Conservation (phyloP, 2,888 invertebrate genomes). For the Drosophila longiperda region DNA sequence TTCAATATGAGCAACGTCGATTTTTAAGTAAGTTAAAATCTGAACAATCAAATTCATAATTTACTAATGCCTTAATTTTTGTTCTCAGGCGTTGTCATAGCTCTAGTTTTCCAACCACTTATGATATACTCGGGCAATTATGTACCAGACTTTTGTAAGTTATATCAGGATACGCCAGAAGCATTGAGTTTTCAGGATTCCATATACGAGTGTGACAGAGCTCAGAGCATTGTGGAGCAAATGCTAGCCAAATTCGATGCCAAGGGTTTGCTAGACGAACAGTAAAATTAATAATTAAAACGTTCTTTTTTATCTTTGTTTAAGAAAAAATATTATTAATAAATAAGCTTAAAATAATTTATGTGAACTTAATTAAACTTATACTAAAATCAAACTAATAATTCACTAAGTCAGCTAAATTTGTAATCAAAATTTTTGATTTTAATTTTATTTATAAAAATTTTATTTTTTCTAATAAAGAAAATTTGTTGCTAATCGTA, state of each 20-base stretch:
- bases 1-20: slow-evolving; percentile 57
- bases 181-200: slow-evolving; percentile 76
- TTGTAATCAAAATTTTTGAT: too few species aligned
- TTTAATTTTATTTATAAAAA: not conserved
- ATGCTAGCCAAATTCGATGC: slow-evolving; percentile 81
- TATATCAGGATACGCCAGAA: slow-evolving; percentile 77
- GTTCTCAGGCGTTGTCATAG: slow-evolving; percentile 72
- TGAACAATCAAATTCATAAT: rapidly evolving
- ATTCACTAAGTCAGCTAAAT: not conserved
- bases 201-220: slow-evolving; percentile 71
- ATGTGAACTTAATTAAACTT: not conserved
- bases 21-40: slow-evolving; percentile 41
- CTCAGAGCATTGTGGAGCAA: slow-evolving; percentile 72
- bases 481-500: not conserved
- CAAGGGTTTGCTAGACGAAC: slow-evolving; percentile 79
- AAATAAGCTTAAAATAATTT: not conserved
- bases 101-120: slow-evolving; percentile 76
- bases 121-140: slow-evolving; percentile 75
- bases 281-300: slow-evolving; percentile 3
- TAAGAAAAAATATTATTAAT: too few species aligned
- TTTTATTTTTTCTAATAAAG: not conserved
- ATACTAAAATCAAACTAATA: not conserved
- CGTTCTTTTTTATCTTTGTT: not conserved
- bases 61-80: not conserved
- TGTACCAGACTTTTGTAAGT: slow-evolving; percentile 75